Evolutionary conservation across 2,888 invertebrate species (phyloP).

Genomic region (Parnassius orleans): DNA sequence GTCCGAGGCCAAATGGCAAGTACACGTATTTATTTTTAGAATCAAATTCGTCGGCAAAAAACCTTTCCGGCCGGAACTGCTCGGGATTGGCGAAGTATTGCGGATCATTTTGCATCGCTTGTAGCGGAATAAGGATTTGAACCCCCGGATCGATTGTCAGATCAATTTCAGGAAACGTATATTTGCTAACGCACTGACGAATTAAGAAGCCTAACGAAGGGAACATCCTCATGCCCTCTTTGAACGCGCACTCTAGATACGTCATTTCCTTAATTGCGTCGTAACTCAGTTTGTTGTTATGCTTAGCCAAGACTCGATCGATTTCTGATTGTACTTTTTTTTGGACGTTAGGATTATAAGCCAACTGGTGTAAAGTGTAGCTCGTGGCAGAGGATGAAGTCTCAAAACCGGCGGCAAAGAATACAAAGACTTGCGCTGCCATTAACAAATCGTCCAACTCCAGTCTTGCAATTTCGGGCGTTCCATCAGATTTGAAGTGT

Average conservation of each 20-base stretch:
- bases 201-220: constrained; percentile 32
- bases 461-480: background rate
- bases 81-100: constrained; percentile 33
- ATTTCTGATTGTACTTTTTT: constrained; percentile 37
- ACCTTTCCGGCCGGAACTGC: constrained; percentile 36
- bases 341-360: constrained; percentile 43
- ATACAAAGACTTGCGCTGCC: constrained; percentile 34
- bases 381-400: constrained; percentile 34
- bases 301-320: too few relatives aligned
- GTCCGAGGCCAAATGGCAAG: constrained; percentile 38
- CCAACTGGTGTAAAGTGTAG: constrained; percentile 39
- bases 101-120: constrained; percentile 32
- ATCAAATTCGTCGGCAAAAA: constrained; percentile 29
- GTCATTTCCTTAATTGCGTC: constrained; percentile 15
- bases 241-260: constrained; percentile 8
- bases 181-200: constrained; percentile 31
- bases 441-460: constrained; percentile 25
- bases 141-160: constrained; percentile 33
- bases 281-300: too few relatives aligned
- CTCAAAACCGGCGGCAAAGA: constrained; percentile 38
- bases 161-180: constrained; percentile 32
- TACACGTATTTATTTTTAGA: constrained; percentile 29
- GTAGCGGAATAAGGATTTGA: constrained; percentile 31
- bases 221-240: constrained; percentile 32
- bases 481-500: background rate